Base-by-base conservation (phyloP, 2,888 invertebrate species). In the Eupithecia subumbrata region DNA sequence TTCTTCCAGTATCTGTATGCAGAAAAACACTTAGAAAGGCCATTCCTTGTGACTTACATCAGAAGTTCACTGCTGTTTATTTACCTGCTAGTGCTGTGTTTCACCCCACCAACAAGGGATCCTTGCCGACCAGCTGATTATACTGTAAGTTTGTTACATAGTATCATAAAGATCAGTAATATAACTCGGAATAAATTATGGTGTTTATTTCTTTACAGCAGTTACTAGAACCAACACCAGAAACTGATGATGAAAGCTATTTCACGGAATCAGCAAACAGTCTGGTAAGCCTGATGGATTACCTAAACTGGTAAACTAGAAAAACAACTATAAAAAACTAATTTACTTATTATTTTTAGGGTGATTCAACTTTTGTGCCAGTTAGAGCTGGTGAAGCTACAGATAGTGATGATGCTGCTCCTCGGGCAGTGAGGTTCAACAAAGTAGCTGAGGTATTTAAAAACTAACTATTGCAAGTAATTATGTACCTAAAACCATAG, bases 41-140 rank as follows among this genome's bases (percentile, higher is more conserved):
- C 99, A 71, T 99, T 99, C 94, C 98, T 99, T 92, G 97, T 97
- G 85, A 98, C 99, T 30, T 99, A 99, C 91, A 95, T 99, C 78
- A 98, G 99, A 92, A 98, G 98, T 76, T 98, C 98, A 56, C 96
- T 99, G 96, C 98, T 99, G 86, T 97, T 98, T 76, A 94, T 99
- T 80, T 99, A 99, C 92, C 95, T 99, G 82, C 91, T 98, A 84
- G 97, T 99, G 66, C 96, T 99, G 85, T 96, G 98, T 83, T 97
- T 98, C 84, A 97, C 98, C 95, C 97, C 98, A 79, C 98, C 98
- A 9, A 98, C 99, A 97, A 96, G 97, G 90, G 97, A 98, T 84
- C 97, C 97, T 79, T 99, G 98, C 89, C 87, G 92, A 73, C 96
- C 96, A 77, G 96, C 96, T 85, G 97, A 96, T 84, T 98, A 98